Percentiles rank a stretch among this genome's conserved stretches.
These are phyloP conservation scores for Lasioglossum zephyrum DNA, from an alignment of 2,888 invertebrate species.

Conservation along the genomic window DNA sequence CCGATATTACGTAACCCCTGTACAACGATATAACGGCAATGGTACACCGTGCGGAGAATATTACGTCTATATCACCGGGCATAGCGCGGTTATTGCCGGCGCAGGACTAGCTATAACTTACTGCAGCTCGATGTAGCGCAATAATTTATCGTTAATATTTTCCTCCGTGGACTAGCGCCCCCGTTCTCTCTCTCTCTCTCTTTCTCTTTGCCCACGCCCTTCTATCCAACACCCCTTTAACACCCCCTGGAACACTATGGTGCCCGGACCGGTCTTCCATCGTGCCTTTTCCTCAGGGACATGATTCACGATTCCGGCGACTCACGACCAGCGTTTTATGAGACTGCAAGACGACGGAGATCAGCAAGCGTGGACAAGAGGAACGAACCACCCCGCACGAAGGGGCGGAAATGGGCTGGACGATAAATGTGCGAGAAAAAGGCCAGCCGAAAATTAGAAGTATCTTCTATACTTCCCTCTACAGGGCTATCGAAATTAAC, in stretches of 20 bases:
- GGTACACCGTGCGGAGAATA: slow-evolving; percentile 69
- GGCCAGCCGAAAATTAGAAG: slow-evolving; percentile 9
- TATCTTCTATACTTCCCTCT: too few relatives aligned
- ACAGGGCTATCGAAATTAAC: too few relatives aligned
- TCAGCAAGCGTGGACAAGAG: slow-evolving; percentile 17
- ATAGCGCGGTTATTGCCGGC: slow-evolving; percentile 66
- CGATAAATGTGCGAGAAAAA: slow-evolving; percentile 12
- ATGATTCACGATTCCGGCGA: slow-evolving; percentile 67
- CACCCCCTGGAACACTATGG: neutral
- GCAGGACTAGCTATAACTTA: slow-evolving; percentile 70
- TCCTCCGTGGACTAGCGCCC: slow-evolving; percentile 60
- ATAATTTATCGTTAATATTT: slow-evolving; percentile 75
- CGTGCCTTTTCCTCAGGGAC: slow-evolving; percentile 49
- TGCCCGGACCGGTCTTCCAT: neutral
- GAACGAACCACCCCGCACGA: neutral
- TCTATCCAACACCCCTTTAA: neutral
- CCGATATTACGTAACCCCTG: slow-evolving; percentile 35
- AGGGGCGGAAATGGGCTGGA: neutral
- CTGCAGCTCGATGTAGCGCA: slow-evolving; percentile 69
- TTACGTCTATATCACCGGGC: slow-evolving; percentile 71
- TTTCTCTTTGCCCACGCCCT: neutral
- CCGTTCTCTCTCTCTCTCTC: slow-evolving; percentile 51
- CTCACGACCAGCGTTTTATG: slow-evolving; percentile 60
- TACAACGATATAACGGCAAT: slow-evolving; percentile 25
- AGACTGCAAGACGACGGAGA: slow-evolving; percentile 36